Evolutionary conservation across 2,113 vertebrate species (phyloP).

Genomic region (Anas platyrhynchos): DNA sequence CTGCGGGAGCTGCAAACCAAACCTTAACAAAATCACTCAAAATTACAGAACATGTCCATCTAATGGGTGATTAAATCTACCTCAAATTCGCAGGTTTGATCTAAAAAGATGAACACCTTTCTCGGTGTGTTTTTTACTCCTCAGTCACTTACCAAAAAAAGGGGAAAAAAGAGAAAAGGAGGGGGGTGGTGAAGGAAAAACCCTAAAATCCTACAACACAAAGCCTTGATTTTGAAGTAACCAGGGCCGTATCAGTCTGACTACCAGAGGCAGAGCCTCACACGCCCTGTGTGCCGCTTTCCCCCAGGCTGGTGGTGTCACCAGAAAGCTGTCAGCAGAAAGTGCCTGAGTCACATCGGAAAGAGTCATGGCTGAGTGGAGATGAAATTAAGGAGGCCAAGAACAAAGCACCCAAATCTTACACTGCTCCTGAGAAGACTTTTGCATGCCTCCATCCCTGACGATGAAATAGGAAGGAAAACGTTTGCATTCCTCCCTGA

Average conservation of each 20-base stretch:
- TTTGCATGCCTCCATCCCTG: neutral
- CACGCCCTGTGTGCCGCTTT: neutral
- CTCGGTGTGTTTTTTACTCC: neutral
- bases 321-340: neutral
- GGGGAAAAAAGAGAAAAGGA: too few species aligned
- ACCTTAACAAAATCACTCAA: neutral
- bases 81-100: neutral
- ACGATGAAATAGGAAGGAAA: neutral
- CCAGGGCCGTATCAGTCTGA: neutral
- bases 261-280: neutral
- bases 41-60: neutral
- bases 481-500: neutral
- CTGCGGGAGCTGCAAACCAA: neutral
- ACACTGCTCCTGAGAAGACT: neutral
- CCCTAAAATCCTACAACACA: neutral
- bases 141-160: neutral
- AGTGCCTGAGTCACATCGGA: accelerated
- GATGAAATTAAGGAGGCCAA: neutral
- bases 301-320: neutral
- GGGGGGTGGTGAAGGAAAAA: neutral
- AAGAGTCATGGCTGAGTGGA: neutral
- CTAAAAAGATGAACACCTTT: neutral
- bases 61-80: conserved; percentile 5
- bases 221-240: neutral
- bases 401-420: neutral